These are phyloP conservation scores for Harpalus rufipes DNA, from an alignment of 2,888 invertebrate genomes.

Conservation along the genomic window DNA sequence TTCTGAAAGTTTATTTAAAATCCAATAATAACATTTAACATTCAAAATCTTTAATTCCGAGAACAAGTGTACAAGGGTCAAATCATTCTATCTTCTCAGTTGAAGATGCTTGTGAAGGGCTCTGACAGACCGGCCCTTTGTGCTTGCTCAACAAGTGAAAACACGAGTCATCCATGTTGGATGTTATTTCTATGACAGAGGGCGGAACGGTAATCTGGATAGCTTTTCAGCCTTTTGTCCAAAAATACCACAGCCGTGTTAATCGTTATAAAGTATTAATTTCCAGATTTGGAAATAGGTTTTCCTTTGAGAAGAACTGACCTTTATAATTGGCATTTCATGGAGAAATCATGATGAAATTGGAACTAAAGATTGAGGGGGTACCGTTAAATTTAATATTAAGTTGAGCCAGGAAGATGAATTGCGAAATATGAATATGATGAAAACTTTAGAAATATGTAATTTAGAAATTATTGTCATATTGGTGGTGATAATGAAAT, in stretches of 20 bases:
- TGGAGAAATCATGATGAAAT: conserved; percentile 11
- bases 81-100: neutral
- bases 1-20: too few relatives aligned
- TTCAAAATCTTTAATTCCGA: too few relatives aligned
- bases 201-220: conserved; percentile 33
- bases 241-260: conserved; percentile 4
- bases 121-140: conserved; percentile 33
- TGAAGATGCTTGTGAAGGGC: conserved; percentile 24
- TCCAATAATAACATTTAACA: too few relatives aligned
- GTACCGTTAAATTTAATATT: conserved; percentile 9
- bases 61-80: too few relatives aligned
- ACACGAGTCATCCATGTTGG: conserved; percentile 51
- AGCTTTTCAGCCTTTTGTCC: conserved; percentile 30
- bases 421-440: too few relatives aligned
- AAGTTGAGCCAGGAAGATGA: too few relatives aligned
- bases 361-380: neutral
- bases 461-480: too few relatives aligned
- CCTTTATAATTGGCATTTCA: conserved; percentile 39
- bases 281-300: conserved; percentile 43
- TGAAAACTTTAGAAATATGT: too few relatives aligned
- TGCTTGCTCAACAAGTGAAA: conserved; percentile 51
- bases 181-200: conserved; percentile 50
- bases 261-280: conserved; percentile 52
- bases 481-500: too few relatives aligned
- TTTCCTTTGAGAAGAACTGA: conserved; percentile 31